Base-by-base conservation (phyloP, 2,113 vertebrate species). In the Dryoscopus gambensis region DNA sequence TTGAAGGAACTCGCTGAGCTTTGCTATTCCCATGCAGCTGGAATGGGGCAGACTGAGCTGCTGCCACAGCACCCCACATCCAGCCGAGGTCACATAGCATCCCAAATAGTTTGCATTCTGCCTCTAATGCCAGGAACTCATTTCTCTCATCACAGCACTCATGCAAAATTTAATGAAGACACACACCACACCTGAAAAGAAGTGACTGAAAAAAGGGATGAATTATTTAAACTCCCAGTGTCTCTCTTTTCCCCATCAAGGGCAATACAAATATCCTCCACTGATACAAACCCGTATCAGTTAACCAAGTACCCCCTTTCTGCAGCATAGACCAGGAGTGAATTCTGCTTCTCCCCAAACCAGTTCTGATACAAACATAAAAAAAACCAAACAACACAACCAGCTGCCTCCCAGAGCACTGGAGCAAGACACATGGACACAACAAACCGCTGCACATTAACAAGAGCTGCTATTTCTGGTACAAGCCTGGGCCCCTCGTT, bases 381-480 rank as follows among this genome's bases (percentile, higher is more conserved):
- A 31, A 81, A 44, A 53, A 65, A 25, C 42, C 42, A 62, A 52
- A 8, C 15, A 49, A 60, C 57, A 73, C 19, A 68, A 64, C 22
- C 82, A 85, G 62, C 70, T 5, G 3, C 37, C 67, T 85, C 49
- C n/a, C 59, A 40, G 63, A 74, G 44, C 0, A 0, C 15, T 73
- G 40, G n/a, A 83, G 64, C 63, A 57, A 64, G 46, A 79, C 46
- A 44, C 85, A 90, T 0, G 2, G 40, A 39, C 59, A 53, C 57
- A 78, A 63, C 44, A 80, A 57, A 73, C 55, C 1, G 0, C 33
- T 4, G 4, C 5, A 50, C 15, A 6, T 50, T 56, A 88, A 76
- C 46, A 62, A 91, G 79, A 92, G 67, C 77, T 86, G 52, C 79
- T 90, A 95, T 84, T 97, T 89, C 83, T 92, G 83, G 80, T 40